Percentiles rank a stretch among this genome's conserved stretches.
These are phyloP conservation scores for Hylomyscus alleni DNA, from an alignment of 2,797 vertebrate genomes.

Conservation along the genomic window DNA sequence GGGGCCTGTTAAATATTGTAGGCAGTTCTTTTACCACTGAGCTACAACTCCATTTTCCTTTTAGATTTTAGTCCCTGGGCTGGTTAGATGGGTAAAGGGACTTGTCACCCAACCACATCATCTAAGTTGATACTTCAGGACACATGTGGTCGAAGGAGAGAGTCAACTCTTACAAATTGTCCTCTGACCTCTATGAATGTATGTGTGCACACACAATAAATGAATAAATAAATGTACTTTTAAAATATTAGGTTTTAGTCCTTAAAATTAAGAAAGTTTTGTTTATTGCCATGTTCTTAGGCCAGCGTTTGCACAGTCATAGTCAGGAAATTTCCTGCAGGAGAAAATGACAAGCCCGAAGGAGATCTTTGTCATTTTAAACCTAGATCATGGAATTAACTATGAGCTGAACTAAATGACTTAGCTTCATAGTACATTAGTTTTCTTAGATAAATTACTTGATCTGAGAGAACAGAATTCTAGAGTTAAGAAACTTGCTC, in stretches of 20 bases:
- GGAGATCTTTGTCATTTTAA: neutral
- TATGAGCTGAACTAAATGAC: neutral
- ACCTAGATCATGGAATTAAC: neutral
- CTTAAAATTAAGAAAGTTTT: neutral
- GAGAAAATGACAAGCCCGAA: neutral
- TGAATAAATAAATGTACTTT: neutral
- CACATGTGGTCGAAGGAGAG: neutral
- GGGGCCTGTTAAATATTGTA: neutral
- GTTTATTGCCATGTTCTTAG: neutral
- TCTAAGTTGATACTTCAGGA: neutral
- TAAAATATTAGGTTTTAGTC: neutral
- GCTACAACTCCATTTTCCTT: neutral
- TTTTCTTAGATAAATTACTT: neutral
- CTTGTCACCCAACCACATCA: neutral
- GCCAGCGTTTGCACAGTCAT: neutral
- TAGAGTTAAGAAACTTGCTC: neutral
- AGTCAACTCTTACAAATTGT: neutral
- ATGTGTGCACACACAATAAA: neutral
- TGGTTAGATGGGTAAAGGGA: neutral
- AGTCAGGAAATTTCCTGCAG: neutral
- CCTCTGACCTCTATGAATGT: neutral
- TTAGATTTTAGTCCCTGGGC: neutral
- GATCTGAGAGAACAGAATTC: neutral
- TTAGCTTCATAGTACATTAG: neutral
- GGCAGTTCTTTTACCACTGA: neutral